These are phyloP conservation scores for Saxidomus purpurata DNA, from an alignment of 1,140 invertebrate species.

Conservation along the genomic window DNA sequence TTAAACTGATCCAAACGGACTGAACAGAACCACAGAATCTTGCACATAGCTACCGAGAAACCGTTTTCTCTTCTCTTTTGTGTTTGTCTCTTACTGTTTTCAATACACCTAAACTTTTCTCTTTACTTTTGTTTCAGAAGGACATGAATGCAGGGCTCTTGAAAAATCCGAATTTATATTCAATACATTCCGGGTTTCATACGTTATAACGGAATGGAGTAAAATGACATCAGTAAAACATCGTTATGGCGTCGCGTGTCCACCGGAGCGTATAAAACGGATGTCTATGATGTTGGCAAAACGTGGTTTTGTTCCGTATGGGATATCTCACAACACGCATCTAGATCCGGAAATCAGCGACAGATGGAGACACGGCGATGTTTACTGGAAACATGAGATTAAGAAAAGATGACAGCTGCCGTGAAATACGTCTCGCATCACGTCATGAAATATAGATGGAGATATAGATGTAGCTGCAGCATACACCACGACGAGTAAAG, in stretches of 20 bases:
- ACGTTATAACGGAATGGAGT: slow-evolving; percentile 85
- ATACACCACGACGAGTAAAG: no score
- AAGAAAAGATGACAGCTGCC: no score
- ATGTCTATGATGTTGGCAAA: slow-evolving; percentile 61
- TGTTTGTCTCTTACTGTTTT: no score
- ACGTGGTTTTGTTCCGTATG: slow-evolving; percentile 72
- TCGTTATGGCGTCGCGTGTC: slow-evolving; percentile 51
- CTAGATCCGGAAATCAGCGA: background rate
- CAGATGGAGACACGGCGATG: background rate
- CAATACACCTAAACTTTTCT: no score
- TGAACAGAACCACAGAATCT: no score
- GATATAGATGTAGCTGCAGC: no score
- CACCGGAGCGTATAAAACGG: slow-evolving; percentile 47
- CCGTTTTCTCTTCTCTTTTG: no score
- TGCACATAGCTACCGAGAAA: no score
- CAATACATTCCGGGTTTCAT: slow-evolving; percentile 74
- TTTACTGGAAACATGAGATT: background rate
- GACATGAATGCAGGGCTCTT: slow-evolving; percentile 80
- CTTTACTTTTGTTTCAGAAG: slow-evolving; percentile 71
- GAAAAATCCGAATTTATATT: slow-evolving; percentile 72
- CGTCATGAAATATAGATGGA: no score
- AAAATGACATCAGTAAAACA: slow-evolving; percentile 71
- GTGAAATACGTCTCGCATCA: no score
- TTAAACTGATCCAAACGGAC: no score
- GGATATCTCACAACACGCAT: background rate